Evolutionary conservation across 2,113 vertebrate genomes (phyloP).

Genomic region (Pardalotus punctatus): DNA sequence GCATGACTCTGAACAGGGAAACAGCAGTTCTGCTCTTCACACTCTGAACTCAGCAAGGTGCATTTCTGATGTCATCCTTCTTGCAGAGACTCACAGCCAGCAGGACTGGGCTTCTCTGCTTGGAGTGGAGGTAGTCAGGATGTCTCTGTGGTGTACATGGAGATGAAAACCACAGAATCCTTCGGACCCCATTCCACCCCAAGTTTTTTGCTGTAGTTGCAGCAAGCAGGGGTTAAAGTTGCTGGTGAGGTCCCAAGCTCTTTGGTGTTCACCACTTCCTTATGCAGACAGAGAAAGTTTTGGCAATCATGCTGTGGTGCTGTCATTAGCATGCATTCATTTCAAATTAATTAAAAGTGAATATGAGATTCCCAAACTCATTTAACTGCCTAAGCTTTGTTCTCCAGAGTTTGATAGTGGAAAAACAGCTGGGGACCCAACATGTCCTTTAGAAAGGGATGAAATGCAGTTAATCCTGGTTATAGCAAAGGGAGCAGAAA

Average conservation of each 20-base stretch:
- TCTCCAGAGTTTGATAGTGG: background rate
- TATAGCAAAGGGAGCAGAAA: conserved; percentile 26
- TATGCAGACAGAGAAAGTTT: background rate
- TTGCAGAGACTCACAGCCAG: background rate
- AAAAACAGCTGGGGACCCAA: conserved; percentile 5
- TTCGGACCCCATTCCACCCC: background rate
- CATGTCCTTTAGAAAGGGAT: background rate
- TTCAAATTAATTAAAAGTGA: conserved; percentile 26
- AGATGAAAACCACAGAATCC: background rate
- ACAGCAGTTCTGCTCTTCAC: background rate
- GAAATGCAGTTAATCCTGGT: conserved; percentile 28
- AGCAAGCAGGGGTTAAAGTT: background rate
- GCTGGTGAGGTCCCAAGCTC: background rate
- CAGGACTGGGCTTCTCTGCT: background rate
- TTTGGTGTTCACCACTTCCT: background rate
- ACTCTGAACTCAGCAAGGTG: background rate
- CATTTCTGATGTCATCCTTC: background rate
- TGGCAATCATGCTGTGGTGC: background rate
- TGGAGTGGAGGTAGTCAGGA: background rate
- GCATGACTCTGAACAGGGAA: background rate
- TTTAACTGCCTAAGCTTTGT: conserved; percentile 48
- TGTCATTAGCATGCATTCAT: background rate
- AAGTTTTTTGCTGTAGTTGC: background rate
- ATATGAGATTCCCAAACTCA: conserved; percentile 30
- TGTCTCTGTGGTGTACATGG: background rate